phyloP scores from a whole-genome alignment of 92 coral and sea anemone species.

The Umimayanthus chanpuru region DNA sequence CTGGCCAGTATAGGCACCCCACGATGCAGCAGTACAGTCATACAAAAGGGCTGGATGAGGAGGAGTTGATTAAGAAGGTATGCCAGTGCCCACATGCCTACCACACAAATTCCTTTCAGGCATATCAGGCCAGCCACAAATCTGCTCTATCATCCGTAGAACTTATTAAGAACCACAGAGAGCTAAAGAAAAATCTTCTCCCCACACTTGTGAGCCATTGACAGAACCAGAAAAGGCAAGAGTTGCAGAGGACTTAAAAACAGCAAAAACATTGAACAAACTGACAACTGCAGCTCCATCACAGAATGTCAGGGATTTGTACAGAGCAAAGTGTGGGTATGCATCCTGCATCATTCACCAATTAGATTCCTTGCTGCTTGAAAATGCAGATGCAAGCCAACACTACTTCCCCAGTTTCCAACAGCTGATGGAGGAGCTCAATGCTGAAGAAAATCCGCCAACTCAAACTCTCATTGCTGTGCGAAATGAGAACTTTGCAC shows the following conservation, averaged over 20 bases:
- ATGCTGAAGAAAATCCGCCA: background rate
- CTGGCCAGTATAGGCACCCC: conserved; percentile 65
- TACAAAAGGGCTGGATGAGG: conserved; percentile 57
- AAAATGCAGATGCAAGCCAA: conserved; percentile 17
- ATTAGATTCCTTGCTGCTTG: too few species aligned
- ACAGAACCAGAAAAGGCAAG: background rate
- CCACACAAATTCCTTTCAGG: conserved; percentile 56
- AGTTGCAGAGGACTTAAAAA: conserved; percentile 31
- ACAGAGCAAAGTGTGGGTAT: conserved; percentile 57
- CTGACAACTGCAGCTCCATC: conserved; percentile 50
- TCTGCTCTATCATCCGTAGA: conserved; percentile 43
- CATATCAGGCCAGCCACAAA: conserved; percentile 61
- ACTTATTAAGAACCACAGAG: conserved; percentile 24
- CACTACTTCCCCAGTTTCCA: conserved; percentile 49
- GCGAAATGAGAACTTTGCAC: conserved; percentile 23
- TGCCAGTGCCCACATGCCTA: conserved; percentile 65
- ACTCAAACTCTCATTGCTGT: background rate
- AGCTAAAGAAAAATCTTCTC: conserved; percentile 12
- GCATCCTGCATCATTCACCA: too few species aligned
- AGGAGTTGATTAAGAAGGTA: conserved; percentile 56
- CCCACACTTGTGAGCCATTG: background rate
- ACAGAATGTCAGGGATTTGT: conserved; percentile 49
- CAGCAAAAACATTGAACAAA: conserved; percentile 40
- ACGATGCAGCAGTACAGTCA: conserved; percentile 56
- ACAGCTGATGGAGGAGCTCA: conserved; percentile 49